Percentiles rank a stretch among this genome's conserved stretches.
These are phyloP conservation scores for Macaca mulatta DNA, from an alignment of 2,113 vertebrate genomes.

Conservation along the genomic window DNA sequence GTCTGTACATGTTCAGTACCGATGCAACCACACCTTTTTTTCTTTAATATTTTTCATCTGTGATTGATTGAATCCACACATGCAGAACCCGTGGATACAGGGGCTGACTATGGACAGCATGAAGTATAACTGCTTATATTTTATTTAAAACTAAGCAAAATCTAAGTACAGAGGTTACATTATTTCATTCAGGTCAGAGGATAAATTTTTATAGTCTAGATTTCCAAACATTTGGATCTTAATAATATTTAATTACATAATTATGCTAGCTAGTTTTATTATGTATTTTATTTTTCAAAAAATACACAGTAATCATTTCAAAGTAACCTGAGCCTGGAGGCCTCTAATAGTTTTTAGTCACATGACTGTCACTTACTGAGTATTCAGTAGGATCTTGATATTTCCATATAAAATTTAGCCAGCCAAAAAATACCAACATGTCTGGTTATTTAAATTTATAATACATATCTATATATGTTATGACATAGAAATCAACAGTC, in stretches of 20 bases:
- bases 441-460: not conserved
- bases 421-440: not conserved
- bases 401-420: not conserved
- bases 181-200: not conserved
- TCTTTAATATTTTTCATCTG: not conserved
- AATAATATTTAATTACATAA: slow-evolving; percentile 19
- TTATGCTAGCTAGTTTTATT: not conserved
- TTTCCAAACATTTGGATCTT: slow-evolving; percentile 31
- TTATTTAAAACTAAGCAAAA: slow-evolving; percentile 15
- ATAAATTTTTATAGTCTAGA: not conserved
- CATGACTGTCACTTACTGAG: not conserved
- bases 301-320: not conserved
- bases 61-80: not conserved
- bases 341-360: not conserved
- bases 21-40: not conserved
- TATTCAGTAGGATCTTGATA: not conserved
- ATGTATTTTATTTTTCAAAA: not conserved
- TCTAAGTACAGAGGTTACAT: not conserved
- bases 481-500: not conserved
- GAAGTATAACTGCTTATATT: not conserved
- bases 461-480: not conserved
- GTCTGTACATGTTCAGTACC: not conserved
- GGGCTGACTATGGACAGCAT: not conserved
- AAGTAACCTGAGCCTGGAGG: not conserved
- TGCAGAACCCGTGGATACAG: not conserved